Conservation (phyloP, 1,140 invertebrate genomes). For the Zaprionus ghesquierei region DNA sequence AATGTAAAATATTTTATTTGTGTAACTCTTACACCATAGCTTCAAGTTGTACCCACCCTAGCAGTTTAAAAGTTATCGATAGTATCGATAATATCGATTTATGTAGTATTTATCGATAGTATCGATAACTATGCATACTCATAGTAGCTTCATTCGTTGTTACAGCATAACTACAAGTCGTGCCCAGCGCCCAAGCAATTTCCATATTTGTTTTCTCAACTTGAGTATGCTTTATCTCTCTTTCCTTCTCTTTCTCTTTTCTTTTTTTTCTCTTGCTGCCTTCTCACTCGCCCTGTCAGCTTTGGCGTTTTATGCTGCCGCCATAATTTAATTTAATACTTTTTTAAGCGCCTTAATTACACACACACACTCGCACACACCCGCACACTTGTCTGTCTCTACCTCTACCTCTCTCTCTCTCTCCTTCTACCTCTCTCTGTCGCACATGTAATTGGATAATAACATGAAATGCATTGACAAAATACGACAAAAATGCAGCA, state of each 20-base stretch:
- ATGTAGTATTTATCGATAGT: too few species aligned
- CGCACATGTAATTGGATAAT: slow-evolving; percentile 31
- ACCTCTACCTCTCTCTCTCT: not conserved
- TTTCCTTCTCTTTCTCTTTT: not conserved
- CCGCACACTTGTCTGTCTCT: not conserved
- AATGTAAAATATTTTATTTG: too few species aligned
- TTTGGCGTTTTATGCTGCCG: slow-evolving; percentile 4
- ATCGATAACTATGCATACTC: too few species aligned
- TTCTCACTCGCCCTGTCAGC: not conserved
- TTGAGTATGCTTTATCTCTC: not conserved
- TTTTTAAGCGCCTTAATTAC: slow-evolving; percentile 41
- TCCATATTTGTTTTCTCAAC: not conserved
- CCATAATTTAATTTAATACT: slow-evolving; percentile 33
- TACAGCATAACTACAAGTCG: not conserved
- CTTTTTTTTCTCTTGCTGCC: not conserved
- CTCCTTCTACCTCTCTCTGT: not conserved
- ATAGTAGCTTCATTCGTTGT: not conserved
- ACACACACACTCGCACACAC: not conserved
- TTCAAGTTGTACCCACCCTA: too few species aligned
- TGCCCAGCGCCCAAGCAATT: not conserved
- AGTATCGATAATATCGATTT: too few species aligned
- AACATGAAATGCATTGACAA: slow-evolving; percentile 20
- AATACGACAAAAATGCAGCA: slow-evolving; percentile 11
- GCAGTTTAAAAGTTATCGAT: too few species aligned
- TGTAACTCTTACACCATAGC: too few species aligned